Conservation (phyloP, 1,140 invertebrate genomes). For the Zaprionus nigranus region DNA sequence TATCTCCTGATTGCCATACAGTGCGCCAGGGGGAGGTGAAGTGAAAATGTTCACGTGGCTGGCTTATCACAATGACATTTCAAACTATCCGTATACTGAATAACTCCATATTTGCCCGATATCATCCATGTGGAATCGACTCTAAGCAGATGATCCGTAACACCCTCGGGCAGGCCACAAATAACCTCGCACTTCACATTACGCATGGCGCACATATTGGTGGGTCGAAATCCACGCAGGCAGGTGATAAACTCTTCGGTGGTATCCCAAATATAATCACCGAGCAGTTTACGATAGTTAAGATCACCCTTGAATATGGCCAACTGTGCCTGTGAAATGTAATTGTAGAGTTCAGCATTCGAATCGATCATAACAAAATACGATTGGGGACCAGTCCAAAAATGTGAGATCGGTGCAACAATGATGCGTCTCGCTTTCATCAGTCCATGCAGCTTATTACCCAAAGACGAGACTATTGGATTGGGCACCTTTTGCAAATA, state of each 20-base stretch:
- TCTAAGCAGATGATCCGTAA: slow-evolving; percentile 86
- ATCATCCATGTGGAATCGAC: slow-evolving; percentile 93
- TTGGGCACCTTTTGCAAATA: slow-evolving; percentile 81
- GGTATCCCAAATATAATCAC: slow-evolving; percentile 94
- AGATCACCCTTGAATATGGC: slow-evolving; percentile 98
- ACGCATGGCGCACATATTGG: slow-evolving; percentile 91
- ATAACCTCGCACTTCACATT: slow-evolving; percentile 97
- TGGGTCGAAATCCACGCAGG: slow-evolving; percentile 92
- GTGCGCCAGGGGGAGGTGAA: background rate
- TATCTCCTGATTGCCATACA: slow-evolving; percentile 28
- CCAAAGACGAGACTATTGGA: slow-evolving; percentile 82
- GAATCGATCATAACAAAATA: slow-evolving; percentile 91
- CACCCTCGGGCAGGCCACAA: slow-evolving; percentile 89
- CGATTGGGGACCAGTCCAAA: slow-evolving; percentile 94
- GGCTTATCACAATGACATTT: slow-evolving; percentile 33
- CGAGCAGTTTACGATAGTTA: slow-evolving; percentile 97
- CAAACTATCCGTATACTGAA: slow-evolving; percentile 74
- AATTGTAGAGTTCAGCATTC: slow-evolving; percentile 89
- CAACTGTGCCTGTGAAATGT: slow-evolving; percentile 88
- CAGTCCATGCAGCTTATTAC: slow-evolving; percentile 85
- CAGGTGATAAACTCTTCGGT: slow-evolving; percentile 89
- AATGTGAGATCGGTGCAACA: slow-evolving; percentile 87
- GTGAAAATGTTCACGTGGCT: background rate
- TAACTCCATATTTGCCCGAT: slow-evolving; percentile 92
- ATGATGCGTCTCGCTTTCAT: slow-evolving; percentile 84